Evolutionary conservation across 2,113 vertebrate genomes (phyloP), one percentile per base, ranked within the genome.

Genomic region (Hippocampus comes): DNA sequence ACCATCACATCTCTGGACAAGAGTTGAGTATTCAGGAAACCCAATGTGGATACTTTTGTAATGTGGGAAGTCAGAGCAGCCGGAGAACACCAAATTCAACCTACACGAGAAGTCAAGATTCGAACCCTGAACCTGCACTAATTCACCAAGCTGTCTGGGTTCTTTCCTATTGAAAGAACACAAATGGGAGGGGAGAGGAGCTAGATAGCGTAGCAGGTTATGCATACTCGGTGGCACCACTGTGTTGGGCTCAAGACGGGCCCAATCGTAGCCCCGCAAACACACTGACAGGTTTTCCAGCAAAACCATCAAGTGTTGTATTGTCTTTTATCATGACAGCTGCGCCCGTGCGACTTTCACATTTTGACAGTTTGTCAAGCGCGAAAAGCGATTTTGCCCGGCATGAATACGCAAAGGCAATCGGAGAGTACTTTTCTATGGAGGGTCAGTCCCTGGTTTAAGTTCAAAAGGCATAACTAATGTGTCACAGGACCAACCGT

Each of bases 211-310:
- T 77, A 82, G 81, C 64, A 82, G 72, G 79, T 83, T 86, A 34
- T 2, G 3, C 30, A 30, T 89, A 86, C 87, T 83, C 43, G 74
- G 75, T 82, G 82, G 74, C 71, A 83, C 88, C 71, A 87, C 90
- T 91, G 89, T 89, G 8, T 79, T 78, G 60, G 72, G 51, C 11
- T 89, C 87, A 91, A 91, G 85, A 77, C 75, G 38, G 75, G 63
- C 76, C 79, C 83, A 83, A 82, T 88, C 67, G 48, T 0, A 64
- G 63, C 77, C 77, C 73, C 70, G 74, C 73, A 84, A 56, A 81
- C 81, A 88, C 84, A 83, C 64, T 76, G 78, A 86, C 78, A 77
- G 80, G 75, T 71, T 65, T 71, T 71, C 55, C n/a, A 57, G 23
- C 68, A 67, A 48, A 63, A 65, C 34, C 66, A 75, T 80, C 65